Evolutionary conservation across 2,888 invertebrate species (phyloP), one percentile per base, ranked within the genome.

Genomic region (Apodemia duryi): DNA sequence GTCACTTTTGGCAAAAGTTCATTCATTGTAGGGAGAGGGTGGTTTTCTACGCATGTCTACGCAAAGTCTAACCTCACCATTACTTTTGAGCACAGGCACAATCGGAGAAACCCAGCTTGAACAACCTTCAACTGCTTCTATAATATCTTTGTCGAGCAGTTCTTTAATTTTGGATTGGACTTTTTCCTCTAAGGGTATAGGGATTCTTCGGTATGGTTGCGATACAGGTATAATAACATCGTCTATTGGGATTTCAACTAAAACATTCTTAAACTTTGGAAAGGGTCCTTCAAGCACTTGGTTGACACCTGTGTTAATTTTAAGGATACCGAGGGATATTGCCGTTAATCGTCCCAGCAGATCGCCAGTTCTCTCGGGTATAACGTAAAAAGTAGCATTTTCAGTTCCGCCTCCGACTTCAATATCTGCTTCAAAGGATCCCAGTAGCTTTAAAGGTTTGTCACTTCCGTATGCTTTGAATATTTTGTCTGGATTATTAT

Each of bases 181-280:
- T 65, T 72, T 73, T 29, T 64, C 61, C 63, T 72, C 68, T 1
- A 74, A 9, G 2, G 71, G 71, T 6, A 72, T 70, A 0, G 71
- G 70, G 3, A 72, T 63, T 52, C 72, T 52, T 4, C 71, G 51
- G 32, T 63, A 71, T 10, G 71, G 70, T 52, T 73, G 74, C 41
- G 63, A 52, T 2, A 72, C 65, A 2, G 73, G 74, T 62, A 67
- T 70, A 0, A 69, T 46, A 0, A 60, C 32, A 28, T 63, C 52
- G 64, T 73, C 70, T n/a, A 73, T 72, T 0, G 73, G 69, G 9
- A 74, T 71, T 6, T 71, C 61, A n/a, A 73, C 49, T 7, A 65
- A 13, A n/a, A 73, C 66, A 62, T 71, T 61, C 63, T 73, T 73
- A 5, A 72, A 64, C 65, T 71, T 74, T 29, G 70, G 72, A 65